Conservation (phyloP, 2,113 vertebrate genomes). For the Tautogolabrus adspersus region DNA sequence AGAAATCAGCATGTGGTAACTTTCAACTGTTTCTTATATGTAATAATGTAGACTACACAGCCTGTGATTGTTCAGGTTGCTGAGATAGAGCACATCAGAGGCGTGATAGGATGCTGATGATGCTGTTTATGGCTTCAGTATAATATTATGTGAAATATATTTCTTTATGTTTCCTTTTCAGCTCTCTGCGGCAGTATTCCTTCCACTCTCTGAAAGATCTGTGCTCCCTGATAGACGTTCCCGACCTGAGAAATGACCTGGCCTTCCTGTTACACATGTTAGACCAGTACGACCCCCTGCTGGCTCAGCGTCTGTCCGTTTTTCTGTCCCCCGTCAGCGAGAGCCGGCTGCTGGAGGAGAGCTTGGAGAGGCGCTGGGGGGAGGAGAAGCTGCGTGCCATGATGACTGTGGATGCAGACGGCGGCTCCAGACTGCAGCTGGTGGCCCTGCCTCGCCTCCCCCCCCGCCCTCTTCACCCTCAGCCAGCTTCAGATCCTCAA, state of each 20-base stretch:
- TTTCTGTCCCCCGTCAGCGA: constrained; percentile 86
- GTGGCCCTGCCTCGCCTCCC: constrained; percentile 83
- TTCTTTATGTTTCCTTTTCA: constrained; percentile 30
- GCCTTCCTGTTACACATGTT: constrained; percentile 88
- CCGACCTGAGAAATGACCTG: constrained; percentile 86
- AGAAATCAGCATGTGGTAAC: no score
- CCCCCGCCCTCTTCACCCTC: constrained; percentile 80
- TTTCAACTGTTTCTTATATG: no score
- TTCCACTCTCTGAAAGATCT: constrained; percentile 78
- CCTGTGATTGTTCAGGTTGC: no score
- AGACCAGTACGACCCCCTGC: constrained; percentile 86
- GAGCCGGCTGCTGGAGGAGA: constrained; percentile 81
- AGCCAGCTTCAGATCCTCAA: constrained; percentile 82
- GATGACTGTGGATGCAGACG: constrained; percentile 66
- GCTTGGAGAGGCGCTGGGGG: constrained; percentile 78
- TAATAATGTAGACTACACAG: no score
- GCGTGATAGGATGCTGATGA: no score
- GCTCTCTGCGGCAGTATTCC: constrained; percentile 84
- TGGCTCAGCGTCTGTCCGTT: constrained; percentile 84
- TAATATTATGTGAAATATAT: not conserved
- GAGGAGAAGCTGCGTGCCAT: constrained; percentile 76
- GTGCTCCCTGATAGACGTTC: constrained; percentile 76
- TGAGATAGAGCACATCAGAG: no score
- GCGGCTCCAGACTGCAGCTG: constrained; percentile 77
- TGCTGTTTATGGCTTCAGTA: not conserved